Conservation (phyloP, 1,140 invertebrate species). For the Kradibia gibbosae region DNA sequence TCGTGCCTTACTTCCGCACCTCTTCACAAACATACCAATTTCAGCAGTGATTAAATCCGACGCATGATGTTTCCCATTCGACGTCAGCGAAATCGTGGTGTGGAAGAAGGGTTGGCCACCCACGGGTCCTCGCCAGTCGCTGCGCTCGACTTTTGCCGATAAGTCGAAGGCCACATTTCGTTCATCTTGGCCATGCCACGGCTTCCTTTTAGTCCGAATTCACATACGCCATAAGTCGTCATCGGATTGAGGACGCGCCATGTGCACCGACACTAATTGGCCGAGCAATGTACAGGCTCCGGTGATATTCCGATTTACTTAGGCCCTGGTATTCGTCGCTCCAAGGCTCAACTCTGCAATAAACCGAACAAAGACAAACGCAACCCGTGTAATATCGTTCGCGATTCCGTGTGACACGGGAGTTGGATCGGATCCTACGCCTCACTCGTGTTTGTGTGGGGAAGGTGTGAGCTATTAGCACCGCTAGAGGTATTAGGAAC, state of each 20-base stretch:
- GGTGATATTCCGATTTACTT: slow-evolving; percentile 64
- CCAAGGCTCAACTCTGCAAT: neutral
- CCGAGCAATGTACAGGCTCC: slow-evolving; percentile 61
- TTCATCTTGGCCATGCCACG: neutral
- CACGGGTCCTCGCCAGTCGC: neutral
- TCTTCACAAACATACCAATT: neutral
- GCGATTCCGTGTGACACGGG: neutral
- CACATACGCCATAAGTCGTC: slow-evolving; percentile 14
- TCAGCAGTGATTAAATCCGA: neutral
- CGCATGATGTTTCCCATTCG: neutral
- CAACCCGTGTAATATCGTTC: neutral
- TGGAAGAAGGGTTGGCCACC: neutral
- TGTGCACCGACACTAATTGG: slow-evolving; percentile 60
- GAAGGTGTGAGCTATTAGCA: neutral
- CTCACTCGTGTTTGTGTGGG: neutral
- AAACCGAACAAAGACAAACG: neutral
- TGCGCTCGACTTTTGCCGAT: neutral
- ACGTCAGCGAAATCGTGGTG: neutral
- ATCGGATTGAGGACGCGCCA: neutral
- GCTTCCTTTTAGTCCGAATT: neutral
- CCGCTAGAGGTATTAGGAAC: neutral
- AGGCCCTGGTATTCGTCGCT: slow-evolving; percentile 62
- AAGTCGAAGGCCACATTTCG: neutral
- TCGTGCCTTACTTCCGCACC: neutral
- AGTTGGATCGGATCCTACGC: neutral